A percentile compares a stretch with the other conserved stretches of the same genome.
These are phyloP conservation scores for Chloebia gouldiae DNA, from an alignment of 2,113 vertebrate genomes.

Conservation along the genomic window DNA sequence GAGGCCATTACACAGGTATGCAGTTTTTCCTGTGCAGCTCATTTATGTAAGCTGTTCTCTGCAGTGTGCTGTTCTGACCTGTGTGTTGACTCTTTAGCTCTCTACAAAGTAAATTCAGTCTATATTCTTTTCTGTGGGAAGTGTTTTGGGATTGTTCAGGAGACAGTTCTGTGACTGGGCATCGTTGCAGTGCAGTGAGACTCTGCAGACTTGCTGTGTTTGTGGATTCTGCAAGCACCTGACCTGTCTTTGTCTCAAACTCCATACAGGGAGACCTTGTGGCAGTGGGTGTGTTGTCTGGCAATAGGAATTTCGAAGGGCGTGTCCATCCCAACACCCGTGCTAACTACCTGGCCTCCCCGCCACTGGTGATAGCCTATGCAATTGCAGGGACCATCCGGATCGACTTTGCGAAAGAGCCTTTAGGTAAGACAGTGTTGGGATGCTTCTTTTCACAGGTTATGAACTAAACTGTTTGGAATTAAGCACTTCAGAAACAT, in stretches of 20 bases:
- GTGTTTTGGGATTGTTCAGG: not conserved
- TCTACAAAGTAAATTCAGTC: not conserved
- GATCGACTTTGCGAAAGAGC: constrained; percentile 91
- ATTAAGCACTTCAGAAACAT: not conserved
- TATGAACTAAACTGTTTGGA: not conserved
- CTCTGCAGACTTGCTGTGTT: not conserved
- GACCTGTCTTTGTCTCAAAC: not conserved
- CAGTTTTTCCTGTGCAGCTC: not conserved
- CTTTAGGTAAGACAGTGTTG: constrained; percentile 77
- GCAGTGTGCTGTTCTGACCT: not conserved
- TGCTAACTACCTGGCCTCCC: constrained; percentile 95
- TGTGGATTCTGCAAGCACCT: not conserved
- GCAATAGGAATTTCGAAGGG: constrained; percentile 97
- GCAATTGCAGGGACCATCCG: constrained; percentile 91
- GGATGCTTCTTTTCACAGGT: not conserved
- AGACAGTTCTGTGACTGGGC: not conserved
- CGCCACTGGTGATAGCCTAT: constrained; percentile 92
- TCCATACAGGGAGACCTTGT: constrained; percentile 86
- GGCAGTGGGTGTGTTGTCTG: constrained; percentile 89
- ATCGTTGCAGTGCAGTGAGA: not conserved
- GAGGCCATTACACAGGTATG: constrained; percentile 91
- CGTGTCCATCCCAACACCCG: constrained; percentile 96
- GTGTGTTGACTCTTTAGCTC: not conserved
- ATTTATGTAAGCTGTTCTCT: not conserved
- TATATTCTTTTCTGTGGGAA: not conserved